These are phyloP conservation scores for Nemoura dubitans DNA, from an alignment of 2,888 invertebrate genomes.

Conservation along the genomic window DNA sequence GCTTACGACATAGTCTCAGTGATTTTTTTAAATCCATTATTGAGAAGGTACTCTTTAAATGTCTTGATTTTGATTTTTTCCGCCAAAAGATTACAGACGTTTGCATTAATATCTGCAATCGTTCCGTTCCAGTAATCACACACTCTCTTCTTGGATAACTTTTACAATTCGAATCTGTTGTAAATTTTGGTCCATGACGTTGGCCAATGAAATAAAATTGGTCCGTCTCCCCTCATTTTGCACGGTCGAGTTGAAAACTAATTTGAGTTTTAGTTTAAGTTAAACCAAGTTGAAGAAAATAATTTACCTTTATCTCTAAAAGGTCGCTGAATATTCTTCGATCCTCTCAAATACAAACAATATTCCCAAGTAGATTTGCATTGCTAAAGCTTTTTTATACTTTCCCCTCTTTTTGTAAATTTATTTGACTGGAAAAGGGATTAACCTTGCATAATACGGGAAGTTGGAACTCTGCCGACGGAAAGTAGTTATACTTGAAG, in stretches of 20 bases:
- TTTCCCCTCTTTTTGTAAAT: constrained; percentile 26
- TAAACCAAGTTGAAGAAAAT: constrained; percentile 1
- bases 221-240: constrained; percentile 8
- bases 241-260: constrained; percentile 22
- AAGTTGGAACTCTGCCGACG: background rate
- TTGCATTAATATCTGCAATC: background rate
- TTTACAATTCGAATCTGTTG: background rate
- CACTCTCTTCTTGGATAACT: background rate
- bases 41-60: too few species aligned
- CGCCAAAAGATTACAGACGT: background rate
- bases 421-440: constrained; percentile 34
- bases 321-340: constrained; percentile 27
- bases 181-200: constrained; percentile 1
- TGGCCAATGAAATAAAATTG: constrained; percentile 23
- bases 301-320: background rate
- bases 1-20: too few species aligned
- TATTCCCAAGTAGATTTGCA: constrained; percentile 28
- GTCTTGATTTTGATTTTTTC: background rate
- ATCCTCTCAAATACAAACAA: constrained; percentile 31
- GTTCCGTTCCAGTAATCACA: background rate
- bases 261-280: constrained; percentile 24
- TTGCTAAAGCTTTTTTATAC: constrained; percentile 27
- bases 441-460: constrained; percentile 33
- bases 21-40: too few species aligned
- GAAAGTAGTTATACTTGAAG: constrained; percentile 21